Evolutionary conservation across 2,113 vertebrate genomes (phyloP).

Genomic region (Sceloporus undulatus): DNA sequence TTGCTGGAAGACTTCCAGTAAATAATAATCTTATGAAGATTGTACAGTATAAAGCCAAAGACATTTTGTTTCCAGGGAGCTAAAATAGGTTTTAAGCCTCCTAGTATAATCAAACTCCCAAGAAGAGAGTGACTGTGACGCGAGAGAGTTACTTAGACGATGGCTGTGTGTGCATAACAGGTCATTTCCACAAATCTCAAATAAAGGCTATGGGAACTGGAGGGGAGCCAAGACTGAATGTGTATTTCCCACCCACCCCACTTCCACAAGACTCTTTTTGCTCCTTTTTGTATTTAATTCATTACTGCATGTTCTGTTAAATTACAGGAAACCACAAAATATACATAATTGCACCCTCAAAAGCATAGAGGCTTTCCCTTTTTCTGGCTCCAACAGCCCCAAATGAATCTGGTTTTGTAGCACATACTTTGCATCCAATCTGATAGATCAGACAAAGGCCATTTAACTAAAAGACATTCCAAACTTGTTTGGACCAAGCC

Average conservation of each 20-base stretch:
- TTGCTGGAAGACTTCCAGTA: conserved; percentile 15
- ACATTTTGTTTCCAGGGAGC: conserved; percentile 63
- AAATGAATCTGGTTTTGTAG: conserved; percentile 17
- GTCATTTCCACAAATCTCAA: conserved; percentile 65
- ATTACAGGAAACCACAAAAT: conserved; percentile 70
- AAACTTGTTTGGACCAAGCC: conserved; percentile 9
- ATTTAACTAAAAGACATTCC: not conserved
- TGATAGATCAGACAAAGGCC: not conserved
- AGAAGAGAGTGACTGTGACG: conserved; percentile 59
- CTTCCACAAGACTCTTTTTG: conserved; percentile 54
- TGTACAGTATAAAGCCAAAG: conserved; percentile 18
- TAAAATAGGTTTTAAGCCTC: conserved; percentile 58
- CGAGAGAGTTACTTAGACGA: conserved; percentile 56
- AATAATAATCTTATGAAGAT: not conserved
- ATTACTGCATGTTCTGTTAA: conserved; percentile 60
- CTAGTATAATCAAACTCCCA: conserved; percentile 54
- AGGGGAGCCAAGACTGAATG: conserved; percentile 65
- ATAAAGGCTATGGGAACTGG: conserved; percentile 69
- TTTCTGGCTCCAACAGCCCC: not conserved
- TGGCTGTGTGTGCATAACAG: conserved; percentile 53
- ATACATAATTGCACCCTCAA: conserved; percentile 41
- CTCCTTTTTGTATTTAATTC: conserved; percentile 65
- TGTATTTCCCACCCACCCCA: conserved; percentile 61
- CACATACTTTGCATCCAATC: not conserved
- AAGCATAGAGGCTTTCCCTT: conserved; percentile 42